Conservation (phyloP, 2,797 vertebrate genomes). For the Sebastes melanostomus region DNA sequence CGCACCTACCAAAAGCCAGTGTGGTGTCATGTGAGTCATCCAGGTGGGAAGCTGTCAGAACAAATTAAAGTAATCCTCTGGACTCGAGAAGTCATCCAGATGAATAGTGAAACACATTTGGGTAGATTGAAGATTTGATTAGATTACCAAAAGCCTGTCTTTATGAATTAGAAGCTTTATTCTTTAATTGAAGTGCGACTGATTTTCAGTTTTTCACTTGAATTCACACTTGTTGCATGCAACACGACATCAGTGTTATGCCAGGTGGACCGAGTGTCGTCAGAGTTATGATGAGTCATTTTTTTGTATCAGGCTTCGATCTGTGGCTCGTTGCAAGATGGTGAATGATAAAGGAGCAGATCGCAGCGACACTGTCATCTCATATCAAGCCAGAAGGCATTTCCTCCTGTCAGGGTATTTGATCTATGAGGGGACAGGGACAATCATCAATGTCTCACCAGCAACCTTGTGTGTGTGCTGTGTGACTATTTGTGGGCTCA, state of each 20-base stretch:
- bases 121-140: neutral
- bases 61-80: constrained; percentile 19
- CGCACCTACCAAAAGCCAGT: constrained; percentile 32
- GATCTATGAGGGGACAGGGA: neutral
- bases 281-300: neutral
- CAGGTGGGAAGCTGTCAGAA: constrained; percentile 39
- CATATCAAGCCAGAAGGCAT: neutral
- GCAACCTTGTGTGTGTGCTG: neutral
- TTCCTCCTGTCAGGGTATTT: neutral
- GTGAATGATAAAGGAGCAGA: constrained; percentile 1
- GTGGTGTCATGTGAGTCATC: constrained; percentile 33
- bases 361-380: constrained; percentile 3
- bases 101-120: neutral
- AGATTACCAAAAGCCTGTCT: neutral
- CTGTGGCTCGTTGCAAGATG: neutral
- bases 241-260: neutral
- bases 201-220: neutral
- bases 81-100: neutral
- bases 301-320: neutral
- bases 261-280: neutral
- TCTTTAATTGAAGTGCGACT: neutral
- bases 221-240: neutral
- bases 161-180: neutral
- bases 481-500: neutral
- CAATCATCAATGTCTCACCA: neutral